A percentile compares a stretch with the other conserved stretches of the same genome.
These are phyloP conservation scores for Trissolcus basalis DNA, from an alignment of 1,140 invertebrate genomes.

Conservation along the genomic window DNA sequence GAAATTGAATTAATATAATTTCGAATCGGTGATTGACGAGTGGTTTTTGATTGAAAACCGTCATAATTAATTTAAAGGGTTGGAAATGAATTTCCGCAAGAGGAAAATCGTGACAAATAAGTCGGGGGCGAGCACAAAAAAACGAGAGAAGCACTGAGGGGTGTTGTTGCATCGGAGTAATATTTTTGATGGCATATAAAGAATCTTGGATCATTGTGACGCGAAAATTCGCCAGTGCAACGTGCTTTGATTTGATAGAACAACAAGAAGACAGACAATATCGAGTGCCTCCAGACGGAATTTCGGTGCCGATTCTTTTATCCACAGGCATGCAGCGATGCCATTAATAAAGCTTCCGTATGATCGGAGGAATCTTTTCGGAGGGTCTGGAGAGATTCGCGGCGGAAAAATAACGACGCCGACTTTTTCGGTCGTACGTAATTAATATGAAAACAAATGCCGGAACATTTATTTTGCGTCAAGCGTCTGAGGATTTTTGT, in stretches of 20 bases:
- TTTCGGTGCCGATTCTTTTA: slow-evolving; percentile 29
- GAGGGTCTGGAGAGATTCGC: slow-evolving; percentile 6
- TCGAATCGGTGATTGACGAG: too few relatives aligned
- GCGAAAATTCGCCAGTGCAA: slow-evolving; percentile 14
- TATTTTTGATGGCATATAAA: slow-evolving; percentile 1
- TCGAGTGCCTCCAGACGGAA: slow-evolving; percentile 35
- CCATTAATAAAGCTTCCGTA: slow-evolving; percentile 25
- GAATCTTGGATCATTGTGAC: neutral
- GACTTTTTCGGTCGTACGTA: slow-evolving; percentile 51
- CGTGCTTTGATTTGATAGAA: slow-evolving; percentile 34
- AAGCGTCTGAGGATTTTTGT: slow-evolving; percentile 1
- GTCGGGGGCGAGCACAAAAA: neutral
- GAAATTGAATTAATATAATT: too few relatives aligned
- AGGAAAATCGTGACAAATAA: too few relatives aligned
- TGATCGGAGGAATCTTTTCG: slow-evolving; percentile 17
- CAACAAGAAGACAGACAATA: slow-evolving; percentile 40
- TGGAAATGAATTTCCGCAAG: too few relatives aligned
- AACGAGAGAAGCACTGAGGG: too few relatives aligned
- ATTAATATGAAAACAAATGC: slow-evolving; percentile 14
- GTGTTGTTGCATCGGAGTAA: neutral
- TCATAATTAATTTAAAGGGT: too few relatives aligned
- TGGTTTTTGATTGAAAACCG: too few relatives aligned
- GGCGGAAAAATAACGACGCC: slow-evolving; percentile 37
- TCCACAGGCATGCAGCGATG: slow-evolving; percentile 46
- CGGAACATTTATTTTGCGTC: slow-evolving; percentile 9